Percentiles rank a stretch among this genome's conserved stretches.
Conservation (phyloP, 1,140 invertebrate genomes). For the Panagrolaimus sp. region DNA sequence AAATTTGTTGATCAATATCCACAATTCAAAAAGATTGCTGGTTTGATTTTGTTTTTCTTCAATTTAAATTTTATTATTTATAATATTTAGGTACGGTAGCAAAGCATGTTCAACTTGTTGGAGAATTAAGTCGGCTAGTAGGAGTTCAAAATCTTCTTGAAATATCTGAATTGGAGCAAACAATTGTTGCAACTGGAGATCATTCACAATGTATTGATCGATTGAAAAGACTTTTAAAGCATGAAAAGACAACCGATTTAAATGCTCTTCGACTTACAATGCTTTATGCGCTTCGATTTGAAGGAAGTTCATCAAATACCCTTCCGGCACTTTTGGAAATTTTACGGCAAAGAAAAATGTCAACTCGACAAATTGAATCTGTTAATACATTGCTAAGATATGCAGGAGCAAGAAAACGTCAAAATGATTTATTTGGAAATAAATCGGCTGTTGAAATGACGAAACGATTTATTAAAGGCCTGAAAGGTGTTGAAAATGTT, state of each 20-base stretch:
- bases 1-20: constrained; percentile 96
- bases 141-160: constrained; percentile 74
- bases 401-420: constrained; percentile 41
- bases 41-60: constrained; percentile 57
- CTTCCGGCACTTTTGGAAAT: constrained; percentile 53
- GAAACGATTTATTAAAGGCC: constrained; percentile 54
- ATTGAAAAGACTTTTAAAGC: constrained; percentile 40
- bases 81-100: constrained; percentile 70
- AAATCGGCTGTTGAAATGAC: constrained; percentile 58
- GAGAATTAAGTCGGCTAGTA: constrained; percentile 82
- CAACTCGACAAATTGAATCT: constrained; percentile 31
- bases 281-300: constrained; percentile 85
- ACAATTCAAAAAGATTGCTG: constrained; percentile 97
- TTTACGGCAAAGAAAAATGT: constrained; percentile 33
- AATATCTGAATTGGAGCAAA: constrained; percentile 92
- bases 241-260: constrained; percentile 53
- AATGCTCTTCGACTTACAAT: constrained; percentile 83
- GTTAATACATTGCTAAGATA: constrained; percentile 45
- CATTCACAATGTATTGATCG: constrained; percentile 73
- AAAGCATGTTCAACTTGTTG: constrained; percentile 91
- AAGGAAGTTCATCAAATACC: constrained; percentile 73
- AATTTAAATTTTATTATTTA: background rate
- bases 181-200: constrained; percentile 80
- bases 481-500: constrained; percentile 59
- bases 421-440: constrained; percentile 54